A percentile compares a stretch with the other conserved stretches of the same genome.
phyloP scores from a whole-genome alignment of 2,797 vertebrate genomes.

The Thalassophryne amazonica region DNA sequence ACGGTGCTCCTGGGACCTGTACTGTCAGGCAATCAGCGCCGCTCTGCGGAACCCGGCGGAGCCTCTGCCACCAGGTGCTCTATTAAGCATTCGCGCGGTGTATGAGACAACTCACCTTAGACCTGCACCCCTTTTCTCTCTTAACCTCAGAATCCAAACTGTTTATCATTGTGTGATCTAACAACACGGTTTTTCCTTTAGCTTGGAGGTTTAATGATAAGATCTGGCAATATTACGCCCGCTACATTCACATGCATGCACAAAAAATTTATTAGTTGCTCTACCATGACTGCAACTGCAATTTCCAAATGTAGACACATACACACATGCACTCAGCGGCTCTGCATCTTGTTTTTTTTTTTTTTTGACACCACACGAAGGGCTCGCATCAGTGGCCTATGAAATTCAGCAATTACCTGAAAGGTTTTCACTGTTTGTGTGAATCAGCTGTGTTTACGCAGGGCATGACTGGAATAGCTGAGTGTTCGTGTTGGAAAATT shows the following conservation, averaged over 20 bases:
- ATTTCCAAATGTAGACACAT: conserved; percentile 49
- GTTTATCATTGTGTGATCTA: conserved; percentile 25
- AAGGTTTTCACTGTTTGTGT: conserved; percentile 59
- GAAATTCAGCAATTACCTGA: conserved; percentile 78
- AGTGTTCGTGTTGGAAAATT: conserved; percentile 39
- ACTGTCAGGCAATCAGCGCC: conserved; percentile 64
- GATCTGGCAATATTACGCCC: conserved; percentile 30
- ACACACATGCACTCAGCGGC: conserved; percentile 34
- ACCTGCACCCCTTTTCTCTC: conserved; percentile 35
- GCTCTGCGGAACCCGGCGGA: conserved; percentile 45
- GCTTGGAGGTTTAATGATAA: conserved; percentile 22
- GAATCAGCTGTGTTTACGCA: conserved; percentile 53
- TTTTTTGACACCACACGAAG: conserved; percentile 59
- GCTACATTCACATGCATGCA: conserved; percentile 7
- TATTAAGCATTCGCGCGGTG: conserved; percentile 58
- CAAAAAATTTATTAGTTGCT: conserved; percentile 40
- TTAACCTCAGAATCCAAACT: conserved; percentile 41
- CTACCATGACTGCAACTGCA: conserved; percentile 41
- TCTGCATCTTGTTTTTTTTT: no score
- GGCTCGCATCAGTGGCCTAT: conserved; percentile 71
- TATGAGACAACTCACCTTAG: conserved; percentile 46
- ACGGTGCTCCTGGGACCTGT: conserved; percentile 56
- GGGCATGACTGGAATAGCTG: conserved; percentile 51
- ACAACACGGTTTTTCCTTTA: conserved; percentile 15
- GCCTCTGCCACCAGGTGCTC: conserved; percentile 47